Base-by-base conservation (phyloP, 2,113 vertebrate genomes). In the Arenaria interpres region DNA sequence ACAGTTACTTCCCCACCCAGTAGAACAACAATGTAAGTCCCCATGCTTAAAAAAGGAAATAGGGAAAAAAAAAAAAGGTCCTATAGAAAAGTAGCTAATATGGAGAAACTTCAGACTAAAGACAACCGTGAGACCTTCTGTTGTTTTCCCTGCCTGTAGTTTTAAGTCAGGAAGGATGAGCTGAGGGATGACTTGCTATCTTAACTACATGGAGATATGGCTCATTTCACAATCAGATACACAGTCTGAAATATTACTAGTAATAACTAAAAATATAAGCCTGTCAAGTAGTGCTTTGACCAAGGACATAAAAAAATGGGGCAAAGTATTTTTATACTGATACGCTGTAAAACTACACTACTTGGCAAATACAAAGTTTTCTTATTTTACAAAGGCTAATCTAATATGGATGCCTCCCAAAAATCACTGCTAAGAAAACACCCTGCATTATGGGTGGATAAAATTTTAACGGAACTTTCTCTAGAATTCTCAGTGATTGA, bases 281-380 rank as follows among this genome's bases (percentile, higher is more conserved):
- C 64, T 88, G 45, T 76, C 78, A 93, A 84, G 62, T n/a, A 71
- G 50, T 45, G 56, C 64, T 80, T 80, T 85, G 53, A 97, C 30
- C 30, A 74, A 89, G 86, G 88, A 78, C 77, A 77, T 7, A 37
- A 75, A 93, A 83, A 92, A 91, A 27, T 43, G 74, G 85, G 88
- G 85, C 85, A 81, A 93, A 91, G 62, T 98, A 98, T 97, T 98
- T 98, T 97, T 98, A 97, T 90, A 87, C 89, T 68, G 85, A 96
- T 60, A 69, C 33, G 46, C 69, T 97, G 97, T 96, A 98, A 97
- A 75, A 91, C 78, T 97, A 98, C 15, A 89, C 60, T 90, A 33
- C 96, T 94, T 90, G 93, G 93, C 92, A 97, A 92, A 96, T 90
- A 96, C 17, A 84, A 96, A 94, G 92, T 89, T 94, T 87, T 91